Conservation (phyloP, 2,888 invertebrate species). For the Ectemnius lituratus region DNA sequence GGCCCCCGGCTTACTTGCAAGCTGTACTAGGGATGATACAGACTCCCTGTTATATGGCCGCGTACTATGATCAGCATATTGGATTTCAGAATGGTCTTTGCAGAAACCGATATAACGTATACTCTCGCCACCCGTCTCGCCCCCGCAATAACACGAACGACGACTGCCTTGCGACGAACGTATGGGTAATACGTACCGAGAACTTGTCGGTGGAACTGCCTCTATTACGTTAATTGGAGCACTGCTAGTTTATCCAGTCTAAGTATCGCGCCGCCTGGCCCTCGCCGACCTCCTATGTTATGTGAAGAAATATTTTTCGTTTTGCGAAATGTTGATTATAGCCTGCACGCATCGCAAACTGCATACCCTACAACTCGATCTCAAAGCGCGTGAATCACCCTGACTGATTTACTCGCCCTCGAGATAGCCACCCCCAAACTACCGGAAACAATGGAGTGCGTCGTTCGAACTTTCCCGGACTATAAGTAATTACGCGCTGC, state of each 20-base stretch:
- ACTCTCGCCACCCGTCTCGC: background rate
- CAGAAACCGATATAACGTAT: conserved; percentile 1
- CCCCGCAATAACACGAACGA: conserved; percentile 5
- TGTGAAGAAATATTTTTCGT: too few relatives aligned
- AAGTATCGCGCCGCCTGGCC: too few relatives aligned
- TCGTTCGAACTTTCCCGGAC: conserved; percentile 26
- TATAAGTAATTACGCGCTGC: conserved; percentile 27
- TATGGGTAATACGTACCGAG: too few relatives aligned
- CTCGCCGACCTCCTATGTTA: too few relatives aligned
- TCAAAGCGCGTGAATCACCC: conserved; percentile 33
- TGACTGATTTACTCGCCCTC: conserved; percentile 26
- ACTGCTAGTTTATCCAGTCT: too few relatives aligned
- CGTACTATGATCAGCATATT: conserved; percentile 23
- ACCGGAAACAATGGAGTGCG: conserved; percentile 28
- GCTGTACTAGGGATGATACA: conserved; percentile 35
- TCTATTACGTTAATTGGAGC: too few relatives aligned
- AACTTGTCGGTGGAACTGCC: too few relatives aligned
- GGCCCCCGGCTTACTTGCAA: background rate
- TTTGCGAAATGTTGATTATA: too few relatives aligned
- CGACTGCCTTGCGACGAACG: too few relatives aligned
- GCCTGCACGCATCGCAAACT: too few relatives aligned
- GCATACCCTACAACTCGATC: background rate
- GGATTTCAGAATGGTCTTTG: conserved; percentile 24
- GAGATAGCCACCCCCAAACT: conserved; percentile 19
- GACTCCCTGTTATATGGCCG: conserved; percentile 23